A percentile compares a stretch with the other conserved stretches of the same genome.
phyloP scores from a whole-genome alignment of 2,888 invertebrate species.

The Acronicta alni region DNA sequence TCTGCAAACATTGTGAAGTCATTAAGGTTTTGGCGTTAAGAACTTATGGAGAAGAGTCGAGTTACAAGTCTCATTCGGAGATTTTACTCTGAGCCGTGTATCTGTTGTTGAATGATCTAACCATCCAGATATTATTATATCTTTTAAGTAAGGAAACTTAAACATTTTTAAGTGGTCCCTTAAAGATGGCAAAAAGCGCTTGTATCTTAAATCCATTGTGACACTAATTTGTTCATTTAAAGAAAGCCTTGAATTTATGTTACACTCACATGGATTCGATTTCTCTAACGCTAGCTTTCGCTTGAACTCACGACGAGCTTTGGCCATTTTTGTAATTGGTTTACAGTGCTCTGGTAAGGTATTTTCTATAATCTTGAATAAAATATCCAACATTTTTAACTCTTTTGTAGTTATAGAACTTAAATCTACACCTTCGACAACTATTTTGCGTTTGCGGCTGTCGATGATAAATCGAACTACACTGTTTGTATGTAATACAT shows the following conservation, averaged over 20 bases:
- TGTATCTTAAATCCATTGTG: constrained; percentile 18
- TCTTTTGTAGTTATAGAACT: constrained; percentile 7
- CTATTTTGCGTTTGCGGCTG: not conserved
- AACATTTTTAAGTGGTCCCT: constrained; percentile 5
- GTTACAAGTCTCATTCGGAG: not conserved
- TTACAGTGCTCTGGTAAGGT: not conserved
- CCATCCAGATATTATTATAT: no score
- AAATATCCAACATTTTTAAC: constrained; percentile 21
- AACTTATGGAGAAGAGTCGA: no score
- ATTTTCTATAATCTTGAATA: constrained; percentile 14
- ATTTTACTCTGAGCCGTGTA: not conserved
- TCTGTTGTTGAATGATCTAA: not conserved
- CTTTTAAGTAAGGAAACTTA: not conserved
- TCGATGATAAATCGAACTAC: constrained; percentile 12
- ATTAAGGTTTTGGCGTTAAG: no score
- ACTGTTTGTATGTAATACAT: not conserved
- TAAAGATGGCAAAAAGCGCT: constrained; percentile 27
- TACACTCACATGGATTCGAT: no score
- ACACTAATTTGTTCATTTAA: constrained; percentile 24
- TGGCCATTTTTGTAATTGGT: not conserved
- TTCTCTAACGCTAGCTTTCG: no score
- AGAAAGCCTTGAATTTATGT: no score
- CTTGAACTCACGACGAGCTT: not conserved
- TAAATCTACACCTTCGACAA: constrained; percentile 22
- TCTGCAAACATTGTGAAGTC: no score